These are phyloP conservation scores for Syrphus vitripennis DNA, from an alignment of 2,888 invertebrate species.

Conservation along the genomic window DNA sequence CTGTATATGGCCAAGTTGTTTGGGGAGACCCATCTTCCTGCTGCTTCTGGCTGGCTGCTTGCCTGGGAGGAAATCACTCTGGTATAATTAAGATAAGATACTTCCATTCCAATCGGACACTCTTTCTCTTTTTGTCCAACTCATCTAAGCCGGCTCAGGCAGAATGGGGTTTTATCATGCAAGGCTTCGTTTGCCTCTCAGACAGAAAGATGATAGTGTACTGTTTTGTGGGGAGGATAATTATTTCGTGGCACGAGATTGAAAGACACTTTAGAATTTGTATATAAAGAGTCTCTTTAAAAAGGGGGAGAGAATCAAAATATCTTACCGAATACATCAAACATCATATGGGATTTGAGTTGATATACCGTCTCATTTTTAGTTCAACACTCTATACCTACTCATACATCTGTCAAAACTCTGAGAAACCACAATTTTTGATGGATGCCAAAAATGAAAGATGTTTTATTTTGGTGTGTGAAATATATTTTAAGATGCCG, in stretches of 20 bases:
- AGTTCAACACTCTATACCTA: background rate
- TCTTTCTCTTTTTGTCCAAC: constrained; percentile 8
- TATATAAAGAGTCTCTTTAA: background rate
- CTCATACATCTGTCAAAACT: constrained; percentile 67
- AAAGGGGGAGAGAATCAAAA: background rate
- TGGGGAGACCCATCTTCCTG: constrained; percentile 53
- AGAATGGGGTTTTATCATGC: constrained; percentile 46
- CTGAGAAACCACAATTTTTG: constrained; percentile 59
- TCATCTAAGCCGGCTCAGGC: constrained; percentile 45
- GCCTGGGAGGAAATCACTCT: constrained; percentile 55
- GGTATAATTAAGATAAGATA: constrained; percentile 69
- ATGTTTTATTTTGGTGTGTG: constrained; percentile 12
- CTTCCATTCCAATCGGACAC: constrained; percentile 51
- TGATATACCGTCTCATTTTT: background rate
- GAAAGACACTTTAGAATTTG: constrained; percentile 51
- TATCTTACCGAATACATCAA: background rate
- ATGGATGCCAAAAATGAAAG: constrained; percentile 50
- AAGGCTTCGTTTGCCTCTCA: constrained; percentile 1
- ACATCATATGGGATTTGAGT: background rate
- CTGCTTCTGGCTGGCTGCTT: background rate
- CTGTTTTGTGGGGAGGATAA: constrained; percentile 61
- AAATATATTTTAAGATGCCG: constrained; percentile 43
- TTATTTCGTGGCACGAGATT: constrained; percentile 70
- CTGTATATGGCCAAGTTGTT: constrained; percentile 32
- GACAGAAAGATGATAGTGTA: constrained; percentile 65